Conservation (phyloP, 2,797 vertebrate genomes). For the Strix occidentalis region DNA sequence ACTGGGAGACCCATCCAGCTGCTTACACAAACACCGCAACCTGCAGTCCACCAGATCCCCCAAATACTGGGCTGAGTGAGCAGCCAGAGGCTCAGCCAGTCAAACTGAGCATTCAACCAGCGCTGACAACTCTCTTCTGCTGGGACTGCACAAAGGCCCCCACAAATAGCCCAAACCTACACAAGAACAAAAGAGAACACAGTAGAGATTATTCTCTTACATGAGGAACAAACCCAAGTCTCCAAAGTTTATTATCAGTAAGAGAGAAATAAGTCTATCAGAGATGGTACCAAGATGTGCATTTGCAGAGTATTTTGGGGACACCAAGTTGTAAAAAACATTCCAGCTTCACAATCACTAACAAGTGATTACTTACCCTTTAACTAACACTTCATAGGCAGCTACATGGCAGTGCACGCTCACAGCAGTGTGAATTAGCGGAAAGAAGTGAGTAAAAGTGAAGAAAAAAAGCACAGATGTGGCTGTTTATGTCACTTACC, state of each 20-base stretch:
- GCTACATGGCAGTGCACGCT: accelerated
- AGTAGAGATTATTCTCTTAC: accelerated
- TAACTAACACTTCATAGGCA: accelerated
- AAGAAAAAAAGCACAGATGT: accelerated
- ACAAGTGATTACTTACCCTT: background rate
- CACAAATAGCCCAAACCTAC: background rate
- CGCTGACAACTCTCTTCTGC: background rate
- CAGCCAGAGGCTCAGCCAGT: background rate
- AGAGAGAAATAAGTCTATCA: background rate
- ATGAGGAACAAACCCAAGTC: accelerated
- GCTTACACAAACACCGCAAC: background rate
- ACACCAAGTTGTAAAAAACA: accelerated
- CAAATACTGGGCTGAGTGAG: background rate
- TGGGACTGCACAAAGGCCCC: background rate
- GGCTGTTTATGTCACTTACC: slow-evolving; percentile 77
- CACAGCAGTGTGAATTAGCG: accelerated
- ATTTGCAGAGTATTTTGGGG: background rate
- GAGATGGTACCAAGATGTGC: accelerated
- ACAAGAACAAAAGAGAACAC: accelerated
- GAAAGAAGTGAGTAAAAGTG: accelerated
- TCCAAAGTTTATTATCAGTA: accelerated
- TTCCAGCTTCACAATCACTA: accelerated
- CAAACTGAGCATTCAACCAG: background rate
- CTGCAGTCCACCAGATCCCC: background rate
- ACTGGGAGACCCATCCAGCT: background rate